Evolutionary conservation across 2,113 vertebrate genomes (phyloP).

Genomic region (Lepidothrix coronata): DNA sequence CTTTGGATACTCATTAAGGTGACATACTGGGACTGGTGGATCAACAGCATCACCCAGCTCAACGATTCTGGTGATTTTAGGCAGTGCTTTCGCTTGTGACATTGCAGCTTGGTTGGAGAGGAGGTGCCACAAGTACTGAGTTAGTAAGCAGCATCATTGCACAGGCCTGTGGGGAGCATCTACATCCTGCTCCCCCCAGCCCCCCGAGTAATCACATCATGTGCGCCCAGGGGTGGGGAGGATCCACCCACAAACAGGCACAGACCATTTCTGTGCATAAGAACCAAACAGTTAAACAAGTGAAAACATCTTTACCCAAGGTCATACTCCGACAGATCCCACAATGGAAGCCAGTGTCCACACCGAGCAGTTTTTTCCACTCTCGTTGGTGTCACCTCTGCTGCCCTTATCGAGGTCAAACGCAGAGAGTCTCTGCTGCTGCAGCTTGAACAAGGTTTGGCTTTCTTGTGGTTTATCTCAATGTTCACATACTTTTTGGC

Average conservation of each 20-base stretch:
- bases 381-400: neutral
- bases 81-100: neutral
- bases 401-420: neutral
- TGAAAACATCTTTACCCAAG: neutral
- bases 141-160: neutral
- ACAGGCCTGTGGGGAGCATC: neutral
- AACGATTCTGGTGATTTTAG: neutral
- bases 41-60: neutral
- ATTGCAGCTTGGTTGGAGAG: neutral
- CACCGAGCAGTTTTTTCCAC: neutral
- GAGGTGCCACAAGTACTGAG: neutral
- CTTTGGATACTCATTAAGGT: neutral
- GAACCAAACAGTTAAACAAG: neutral
- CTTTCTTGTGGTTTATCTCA: neutral
- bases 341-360: neutral
- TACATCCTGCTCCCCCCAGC: rapidly evolving
- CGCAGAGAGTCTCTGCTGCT: rapidly evolving
- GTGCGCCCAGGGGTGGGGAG: neutral
- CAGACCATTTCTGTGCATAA: neutral
- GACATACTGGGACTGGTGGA: neutral
- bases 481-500: neutral
- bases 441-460: neutral
- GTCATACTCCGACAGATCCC: neutral
- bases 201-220: too few relatives aligned
- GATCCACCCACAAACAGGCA: neutral